Conservation (phyloP, 2,888 invertebrate genomes). For the Chrysina gloriosa region DNA sequence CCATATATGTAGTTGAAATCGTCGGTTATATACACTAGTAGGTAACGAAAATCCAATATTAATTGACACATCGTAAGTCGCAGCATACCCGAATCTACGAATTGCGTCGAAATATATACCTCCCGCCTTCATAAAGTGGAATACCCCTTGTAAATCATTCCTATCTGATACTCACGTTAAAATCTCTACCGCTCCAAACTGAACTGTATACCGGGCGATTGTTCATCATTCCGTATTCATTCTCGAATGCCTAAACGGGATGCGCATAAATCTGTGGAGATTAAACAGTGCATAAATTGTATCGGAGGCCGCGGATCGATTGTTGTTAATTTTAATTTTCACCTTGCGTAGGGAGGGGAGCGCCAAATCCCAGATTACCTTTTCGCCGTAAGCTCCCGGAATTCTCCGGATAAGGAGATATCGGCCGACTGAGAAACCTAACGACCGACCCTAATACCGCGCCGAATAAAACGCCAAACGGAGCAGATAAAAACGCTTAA, state of each 20-base stretch:
- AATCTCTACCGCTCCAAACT: too few species aligned
- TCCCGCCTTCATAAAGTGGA: too few species aligned
- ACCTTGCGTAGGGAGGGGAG: not conserved
- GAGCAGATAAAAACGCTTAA: conserved; percentile 48
- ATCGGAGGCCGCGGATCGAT: conserved; percentile 15
- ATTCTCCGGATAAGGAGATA: conserved; percentile 27
- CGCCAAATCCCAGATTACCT: conserved; percentile 27
- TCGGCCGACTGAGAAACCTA: conserved; percentile 43
- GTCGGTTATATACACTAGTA: too few species aligned
- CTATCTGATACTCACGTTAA: too few species aligned
- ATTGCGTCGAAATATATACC: too few species aligned
- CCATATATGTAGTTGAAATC: too few species aligned
- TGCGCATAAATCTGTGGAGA: conserved; percentile 15
- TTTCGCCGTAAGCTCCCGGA: conserved; percentile 8
- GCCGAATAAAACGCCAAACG: conserved; percentile 48
- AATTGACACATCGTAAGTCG: too few species aligned
- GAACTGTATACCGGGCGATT: too few species aligned
- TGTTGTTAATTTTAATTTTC: conserved; percentile 35
- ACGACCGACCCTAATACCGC: conserved; percentile 49
- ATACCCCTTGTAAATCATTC: too few species aligned
- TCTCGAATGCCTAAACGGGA: conserved; percentile 2
- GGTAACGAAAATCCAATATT: too few species aligned
- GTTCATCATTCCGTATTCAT: conserved; percentile 27
- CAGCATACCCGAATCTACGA: too few species aligned
- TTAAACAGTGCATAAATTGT: conserved; percentile 32